Conservation (phyloP, 2,113 vertebrate genomes). For the Zeus faber region DNA sequence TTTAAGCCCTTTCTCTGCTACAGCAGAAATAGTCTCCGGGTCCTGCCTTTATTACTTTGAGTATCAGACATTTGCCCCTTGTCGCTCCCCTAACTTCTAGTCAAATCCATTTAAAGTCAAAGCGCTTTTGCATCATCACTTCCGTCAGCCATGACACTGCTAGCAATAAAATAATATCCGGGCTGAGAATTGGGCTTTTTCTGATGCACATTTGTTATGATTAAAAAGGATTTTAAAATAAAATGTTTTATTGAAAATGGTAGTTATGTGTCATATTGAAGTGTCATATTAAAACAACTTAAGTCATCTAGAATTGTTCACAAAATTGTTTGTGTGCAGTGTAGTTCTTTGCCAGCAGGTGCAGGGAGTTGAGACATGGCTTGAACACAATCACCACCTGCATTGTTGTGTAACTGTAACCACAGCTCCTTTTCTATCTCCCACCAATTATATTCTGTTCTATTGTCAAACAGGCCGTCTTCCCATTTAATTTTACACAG, state of each 20-base stretch:
- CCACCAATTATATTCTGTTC: conserved; percentile 10
- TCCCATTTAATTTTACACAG: conserved; percentile 21
- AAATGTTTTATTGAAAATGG: too few relatives aligned
- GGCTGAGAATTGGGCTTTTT: not conserved
- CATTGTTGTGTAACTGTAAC: conserved; percentile 31
- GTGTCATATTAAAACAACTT: too few relatives aligned
- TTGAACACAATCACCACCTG: conserved; percentile 20
- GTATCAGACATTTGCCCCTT: not conserved
- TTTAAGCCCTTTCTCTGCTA: too few relatives aligned
- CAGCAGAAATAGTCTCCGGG: not conserved
- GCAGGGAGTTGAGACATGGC: not conserved
- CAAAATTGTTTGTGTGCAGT: too few relatives aligned
- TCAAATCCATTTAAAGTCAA: conserved; percentile 14
- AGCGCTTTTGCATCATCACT: conserved; percentile 22
- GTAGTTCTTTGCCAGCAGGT: not conserved
- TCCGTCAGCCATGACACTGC: conserved; percentile 9
- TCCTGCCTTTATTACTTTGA: not conserved
- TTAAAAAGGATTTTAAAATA: too few relatives aligned
- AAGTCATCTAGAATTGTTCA: conserved; percentile 7
- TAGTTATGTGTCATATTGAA: too few relatives aligned
- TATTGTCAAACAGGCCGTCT: conserved; percentile 22
- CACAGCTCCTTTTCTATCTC: conserved; percentile 19
- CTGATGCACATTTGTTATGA: not conserved
- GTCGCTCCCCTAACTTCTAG: not conserved
- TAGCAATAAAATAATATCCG: conserved; percentile 1